Base-by-base conservation (phyloP, 2,888 invertebrate genomes). In the Salticus scenicus region DNA sequence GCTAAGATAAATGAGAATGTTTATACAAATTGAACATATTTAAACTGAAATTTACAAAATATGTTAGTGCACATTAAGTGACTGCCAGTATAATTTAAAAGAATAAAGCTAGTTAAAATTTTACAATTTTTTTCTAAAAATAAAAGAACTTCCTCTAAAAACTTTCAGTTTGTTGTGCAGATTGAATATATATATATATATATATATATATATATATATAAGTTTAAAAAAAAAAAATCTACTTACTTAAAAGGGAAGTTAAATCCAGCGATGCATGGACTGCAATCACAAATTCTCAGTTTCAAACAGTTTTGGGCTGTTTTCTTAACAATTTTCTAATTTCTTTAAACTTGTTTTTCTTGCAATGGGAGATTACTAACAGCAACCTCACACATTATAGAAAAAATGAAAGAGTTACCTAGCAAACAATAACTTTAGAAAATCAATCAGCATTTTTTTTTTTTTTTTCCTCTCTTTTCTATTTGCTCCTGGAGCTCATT, bases 181-280 rank as follows among this genome's bases (percentile, higher is more conserved):
- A n/a, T n/a, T n/a, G n/a, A n/a, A n/a, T n/a, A n/a, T n/a, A n/a
- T n/a, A n/a, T n/a, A n/a, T n/a, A n/a, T n/a, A n/a, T n/a, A n/a
- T n/a, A n/a, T n/a, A n/a, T n/a, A n/a, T n/a, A n/a, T n/a, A n/a
- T n/a, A n/a, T n/a, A n/a, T n/a, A n/a, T n/a, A n/a, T n/a, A n/a
- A n/a, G n/a, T n/a, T 37, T 37, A 37, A 37, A 37, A 37, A 37
- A 10, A 37, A 37, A 10, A 37, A 4, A 37, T 7, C 37, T 41
- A 81, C 81, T 81, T 81, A 81, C 81, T 81, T 73, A 81, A 81
- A 81, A 81, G 74, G 74, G 57, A 74, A 81, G 81, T 81, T 37
- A 63, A 81, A 69, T 74, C 81, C 81, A 69, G 47, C 72, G 42
- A 67, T 66, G 33, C 66, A 41, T 66, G 66, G 30, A 31, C 66